Evolutionary conservation across 2,888 invertebrate genomes (phyloP), one percentile per base, ranked within the genome.

Genomic region (Cheiracanthium punctorium): DNA sequence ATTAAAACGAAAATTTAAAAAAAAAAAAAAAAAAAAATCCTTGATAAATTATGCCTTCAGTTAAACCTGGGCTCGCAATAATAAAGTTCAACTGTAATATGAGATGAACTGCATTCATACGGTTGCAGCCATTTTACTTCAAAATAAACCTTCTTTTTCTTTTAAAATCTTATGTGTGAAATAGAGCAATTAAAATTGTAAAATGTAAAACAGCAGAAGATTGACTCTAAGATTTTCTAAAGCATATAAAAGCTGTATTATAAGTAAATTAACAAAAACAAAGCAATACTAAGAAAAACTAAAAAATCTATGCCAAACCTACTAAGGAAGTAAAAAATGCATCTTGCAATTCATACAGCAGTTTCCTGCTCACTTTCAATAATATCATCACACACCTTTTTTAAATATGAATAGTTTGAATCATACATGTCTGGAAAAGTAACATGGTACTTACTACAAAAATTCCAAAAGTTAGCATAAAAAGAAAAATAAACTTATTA

Each of bases 391-490:
- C 79, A 85, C 10, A 85, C 43, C 67, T 74, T 79, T 79, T 79
- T 79, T 41, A 85, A 37, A 41, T 74, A 85, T n/a, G 52, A 33
- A 73, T 79, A 84, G 24, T 84, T 79, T 41, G 84, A 74, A 74
- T 85, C 79, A 33, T 64, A 71, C n/a, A 79, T 4, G 17, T 79
- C 84, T 79, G 79, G 69, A 64, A 79, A 79, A 24, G 79, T 64
- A 80, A 85, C 79, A 70, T 73, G 73, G 58, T 79, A 85, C 84
- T 85, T 85, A 85, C 84, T 85, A 17, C 28, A 67, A 48, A n/a
- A 58, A 30, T 67, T n/a, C 30, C 24, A 32, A 77, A n/a, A 24
- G 24, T 4, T 17, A 58, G 58, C 58, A 58, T 24, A 24, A 17
- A 48, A 48, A 48, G 43, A 48, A 48, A 48, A 48, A 48, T 17